A percentile compares a stretch with the other conserved stretches of the same genome.
Conservation (phyloP, 2,888 invertebrate genomes). For the Rhagonycha lutea region DNA sequence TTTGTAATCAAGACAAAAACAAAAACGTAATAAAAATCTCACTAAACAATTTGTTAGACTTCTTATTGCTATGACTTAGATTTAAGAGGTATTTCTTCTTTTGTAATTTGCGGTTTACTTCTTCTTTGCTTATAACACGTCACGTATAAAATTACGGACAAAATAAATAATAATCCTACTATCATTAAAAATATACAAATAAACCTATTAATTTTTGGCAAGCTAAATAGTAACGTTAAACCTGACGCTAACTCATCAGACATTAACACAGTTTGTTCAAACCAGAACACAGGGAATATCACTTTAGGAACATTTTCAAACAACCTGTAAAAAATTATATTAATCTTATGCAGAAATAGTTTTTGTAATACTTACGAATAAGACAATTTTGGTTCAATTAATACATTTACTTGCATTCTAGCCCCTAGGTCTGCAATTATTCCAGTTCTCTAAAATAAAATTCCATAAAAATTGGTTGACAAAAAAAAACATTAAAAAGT, state of each 20-base stretch:
- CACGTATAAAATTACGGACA: conserved; percentile 38
- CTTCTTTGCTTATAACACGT: conserved; percentile 36
- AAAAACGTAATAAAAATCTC: not conserved
- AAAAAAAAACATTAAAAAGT: not conserved
- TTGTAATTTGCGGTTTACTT: conserved; percentile 5
- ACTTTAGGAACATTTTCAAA: conserved; percentile 68
- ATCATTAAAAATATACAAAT: conserved; percentile 35
- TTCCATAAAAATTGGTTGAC: not conserved
- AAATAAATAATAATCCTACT: conserved; percentile 38
- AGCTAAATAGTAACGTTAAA: conserved; percentile 57
- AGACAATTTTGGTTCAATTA: conserved; percentile 66
- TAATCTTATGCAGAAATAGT: conserved; percentile 35
- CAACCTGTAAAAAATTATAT: conserved; percentile 58
- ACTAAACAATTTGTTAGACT: not conserved
- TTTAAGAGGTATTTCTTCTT: conserved; percentile 25
- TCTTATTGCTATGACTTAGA: conserved; percentile 17
- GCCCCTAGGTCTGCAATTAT: conserved; percentile 78
- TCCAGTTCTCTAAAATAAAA: conserved; percentile 67
- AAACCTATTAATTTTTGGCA: conserved; percentile 53
- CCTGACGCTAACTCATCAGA: conserved; percentile 62
- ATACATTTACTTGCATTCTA: conserved; percentile 79
- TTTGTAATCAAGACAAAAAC: not conserved
- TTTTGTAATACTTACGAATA: conserved; percentile 63
- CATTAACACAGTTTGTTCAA: conserved; percentile 68
- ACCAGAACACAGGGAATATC: conserved; percentile 77